Evolutionary conservation across 2,888 invertebrate genomes (phyloP).

Genomic region (Tinea pellionella): DNA sequence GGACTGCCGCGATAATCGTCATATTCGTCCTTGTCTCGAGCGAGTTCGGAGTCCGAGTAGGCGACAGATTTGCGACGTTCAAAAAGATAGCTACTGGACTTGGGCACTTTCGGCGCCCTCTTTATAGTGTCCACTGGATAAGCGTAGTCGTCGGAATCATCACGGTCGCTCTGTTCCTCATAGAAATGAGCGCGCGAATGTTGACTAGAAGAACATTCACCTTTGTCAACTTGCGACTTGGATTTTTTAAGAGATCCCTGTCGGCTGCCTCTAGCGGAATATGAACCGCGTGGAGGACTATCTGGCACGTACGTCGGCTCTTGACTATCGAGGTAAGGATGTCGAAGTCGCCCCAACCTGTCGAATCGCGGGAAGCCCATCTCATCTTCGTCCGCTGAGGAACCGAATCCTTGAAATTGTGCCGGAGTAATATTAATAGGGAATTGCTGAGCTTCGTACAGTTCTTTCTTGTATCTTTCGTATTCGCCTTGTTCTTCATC

Average conservation of each 20-base stretch:
- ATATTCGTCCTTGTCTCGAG: slow-evolving; percentile 54
- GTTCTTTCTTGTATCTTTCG: slow-evolving; percentile 46
- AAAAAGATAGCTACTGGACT: slow-evolving; percentile 51
- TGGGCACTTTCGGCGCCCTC: slow-evolving; percentile 55
- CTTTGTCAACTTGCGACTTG: slow-evolving; percentile 41
- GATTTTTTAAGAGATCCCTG: slow-evolving; percentile 58
- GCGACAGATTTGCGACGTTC: slow-evolving; percentile 55
- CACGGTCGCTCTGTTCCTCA: slow-evolving; percentile 55
- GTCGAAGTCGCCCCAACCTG: slow-evolving; percentile 66
- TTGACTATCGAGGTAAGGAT: slow-evolving; percentile 62
- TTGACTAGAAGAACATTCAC: slow-evolving; percentile 45
- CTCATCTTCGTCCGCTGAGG: slow-evolving; percentile 74
- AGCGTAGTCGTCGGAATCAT: slow-evolving; percentile 62
- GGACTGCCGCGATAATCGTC: slow-evolving; percentile 58
- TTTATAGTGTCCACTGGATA: slow-evolving; percentile 64
- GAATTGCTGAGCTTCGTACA: slow-evolving; percentile 54
- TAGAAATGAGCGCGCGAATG: slow-evolving; percentile 43
- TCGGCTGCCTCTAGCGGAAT: slow-evolving; percentile 60
- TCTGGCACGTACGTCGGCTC: slow-evolving; percentile 59
- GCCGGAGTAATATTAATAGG: slow-evolving; percentile 58
- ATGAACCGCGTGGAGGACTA: slow-evolving; percentile 51
- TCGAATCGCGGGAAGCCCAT: slow-evolving; percentile 75
- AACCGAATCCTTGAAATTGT: slow-evolving; percentile 72
- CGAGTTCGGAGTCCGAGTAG: slow-evolving; percentile 56
- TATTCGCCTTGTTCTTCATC: slow-evolving; percentile 67